These are phyloP conservation scores for Aphidius colemani DNA, from an alignment of 2,888 invertebrate species.

Conservation along the genomic window DNA sequence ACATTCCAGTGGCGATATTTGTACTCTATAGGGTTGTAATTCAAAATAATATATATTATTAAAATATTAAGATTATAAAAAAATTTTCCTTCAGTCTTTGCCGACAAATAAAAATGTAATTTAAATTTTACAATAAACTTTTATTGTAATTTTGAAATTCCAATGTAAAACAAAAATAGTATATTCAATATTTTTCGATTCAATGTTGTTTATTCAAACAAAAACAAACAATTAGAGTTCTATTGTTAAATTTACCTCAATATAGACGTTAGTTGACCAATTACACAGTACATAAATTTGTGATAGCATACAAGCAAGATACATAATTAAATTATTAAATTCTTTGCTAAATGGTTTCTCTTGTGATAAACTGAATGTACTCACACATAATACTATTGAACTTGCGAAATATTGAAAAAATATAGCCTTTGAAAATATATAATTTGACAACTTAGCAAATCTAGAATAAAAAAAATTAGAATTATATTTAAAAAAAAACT, in stretches of 20 bases:
- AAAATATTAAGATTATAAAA: too few relatives aligned
- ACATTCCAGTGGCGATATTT: not conserved
- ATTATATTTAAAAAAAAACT: too few relatives aligned
- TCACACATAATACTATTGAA: constrained; percentile 39
- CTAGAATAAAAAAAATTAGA: constrained; percentile 1
- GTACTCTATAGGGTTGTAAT: not conserved
- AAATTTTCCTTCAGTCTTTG: too few relatives aligned
- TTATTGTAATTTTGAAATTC: too few relatives aligned
- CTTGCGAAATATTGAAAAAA: constrained; percentile 36
- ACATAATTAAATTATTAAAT: constrained; percentile 32
- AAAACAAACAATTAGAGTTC: too few relatives aligned
- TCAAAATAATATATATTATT: too few relatives aligned
- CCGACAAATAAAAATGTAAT: too few relatives aligned
- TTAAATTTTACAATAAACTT: too few relatives aligned
- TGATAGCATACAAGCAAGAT: constrained; percentile 37
- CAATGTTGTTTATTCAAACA: too few relatives aligned
- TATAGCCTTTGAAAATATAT: constrained; percentile 34
- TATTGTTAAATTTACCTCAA: constrained; percentile 27
- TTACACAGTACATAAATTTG: constrained; percentile 38
- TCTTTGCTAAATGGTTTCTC: constrained; percentile 31
- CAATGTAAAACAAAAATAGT: too few relatives aligned
- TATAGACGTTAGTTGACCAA: constrained; percentile 27
- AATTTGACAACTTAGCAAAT: constrained; percentile 32
- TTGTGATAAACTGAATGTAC: constrained; percentile 37
- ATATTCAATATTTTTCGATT: too few relatives aligned